Evolutionary conservation across 1,140 invertebrate genomes (phyloP), one percentile per base, ranked within the genome.

Genomic region (Euura saliciscinereae): DNA sequence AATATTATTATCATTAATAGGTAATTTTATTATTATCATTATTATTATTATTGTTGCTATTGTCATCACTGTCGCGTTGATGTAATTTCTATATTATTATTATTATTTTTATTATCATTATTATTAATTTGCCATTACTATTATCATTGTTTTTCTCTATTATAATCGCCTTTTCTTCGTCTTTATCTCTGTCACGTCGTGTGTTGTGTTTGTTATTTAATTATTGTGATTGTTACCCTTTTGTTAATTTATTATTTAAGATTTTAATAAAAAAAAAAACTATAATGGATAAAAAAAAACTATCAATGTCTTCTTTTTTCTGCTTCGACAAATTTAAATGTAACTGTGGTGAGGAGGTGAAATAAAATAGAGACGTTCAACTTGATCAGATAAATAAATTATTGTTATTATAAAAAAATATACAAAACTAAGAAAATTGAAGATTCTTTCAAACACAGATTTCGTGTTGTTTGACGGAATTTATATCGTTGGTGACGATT

Each of bases 211-310:
- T 84, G 80, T 83, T 84, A 83, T 83, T 81, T 83, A 83, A 84
- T 84, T 81, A 76, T 75, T 75, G 75, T 77, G 74, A 79, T 78
- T 79, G 79, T 82, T 82, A 78, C 77, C 67, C 68, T 76, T 80
- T 82, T 81, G 78, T 83, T 82, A 79, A 84, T 82, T 84, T 84
- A 83, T 84, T 84, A 80, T 82, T 82, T 83, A 82, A 83, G 80
- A 71, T 74, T 74, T 72, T 74, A 72, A 44, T 69, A 69, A 69
- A 43, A 69, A 67, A 67, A 59, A 59, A 59, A 59, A 2, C 51
- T 11, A n/a, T 11, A 59, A 59, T 59, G 3, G 51, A 59, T 8
- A 1, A 28, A 28, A 28, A 28, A 28, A 28, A 28, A 28, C n/a
- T n/a, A n/a, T 28, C 28, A 28, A 28, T 28, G 28, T 28, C 1